Base-by-base conservation (phyloP, 2,113 vertebrate species). In the Lasiurus borealis region DNA sequence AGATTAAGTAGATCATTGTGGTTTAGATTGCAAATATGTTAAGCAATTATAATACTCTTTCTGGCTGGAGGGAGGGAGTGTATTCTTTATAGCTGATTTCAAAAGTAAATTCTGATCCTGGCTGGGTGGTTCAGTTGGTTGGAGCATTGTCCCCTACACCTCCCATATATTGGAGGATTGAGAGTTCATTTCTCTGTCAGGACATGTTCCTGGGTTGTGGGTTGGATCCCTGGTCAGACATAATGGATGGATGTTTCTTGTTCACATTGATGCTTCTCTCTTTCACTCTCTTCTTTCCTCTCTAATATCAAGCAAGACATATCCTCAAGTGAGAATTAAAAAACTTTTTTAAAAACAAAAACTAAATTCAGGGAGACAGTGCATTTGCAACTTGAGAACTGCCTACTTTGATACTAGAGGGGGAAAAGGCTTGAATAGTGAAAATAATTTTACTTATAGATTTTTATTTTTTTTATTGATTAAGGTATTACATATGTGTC, bases 71-170 rank as follows among this genome's bases (percentile, higher is more conserved):
- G 3, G 4, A 23, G 64, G 12, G 85, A 44, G 69, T 88, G 29
- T 88, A 29, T 88, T 90, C 18, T 52, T 72, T 40, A 50, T 6
- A 82, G 14, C 25, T 66, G 29, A 85, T 40, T 78, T 89, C 76
- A 82, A 90, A 71, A 83, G 44, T 27, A 91, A 85, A 68, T 95
- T 95, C 31, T 89, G 46, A 27, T 31, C 13, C 13, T 66, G 64
- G 14, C 64, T 66, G 64, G 27, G 27, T 64, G 62, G 27, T 27
- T 31, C 27, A 64, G 27, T 64, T 64, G 27, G 12, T 64, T 64
- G 62, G 29, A 66, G 6, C 13, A n/a, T 66, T 2, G 1, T 31
- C 12, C 29, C 29, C 31, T 66, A 66, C 29, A n/a, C 13, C 29
- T 31, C 29, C 64, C 64, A 16, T n/a, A 31, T 31, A n/a, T 6